A percentile compares a stretch with the other conserved stretches of the same genome.
These are phyloP conservation scores for Bucorvus abyssinicus DNA, from an alignment of 2,797 vertebrate genomes.

Conservation along the genomic window DNA sequence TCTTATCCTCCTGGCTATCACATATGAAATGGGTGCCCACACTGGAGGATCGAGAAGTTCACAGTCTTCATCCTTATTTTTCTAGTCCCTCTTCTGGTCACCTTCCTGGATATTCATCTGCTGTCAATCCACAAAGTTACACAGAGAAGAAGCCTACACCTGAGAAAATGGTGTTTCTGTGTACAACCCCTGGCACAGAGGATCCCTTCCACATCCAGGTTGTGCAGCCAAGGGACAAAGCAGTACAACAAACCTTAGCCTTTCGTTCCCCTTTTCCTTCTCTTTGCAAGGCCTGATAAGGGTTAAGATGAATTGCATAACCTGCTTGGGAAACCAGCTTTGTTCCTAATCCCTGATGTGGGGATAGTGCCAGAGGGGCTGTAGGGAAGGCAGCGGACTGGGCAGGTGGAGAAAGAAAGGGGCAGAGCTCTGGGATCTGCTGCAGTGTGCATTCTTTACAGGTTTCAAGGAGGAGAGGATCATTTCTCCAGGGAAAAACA, in stretches of 20 bases:
- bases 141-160: not conserved
- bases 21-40: not conserved
- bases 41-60: not conserved
- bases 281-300: not conserved
- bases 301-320: not conserved
- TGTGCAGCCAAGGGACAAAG: not conserved
- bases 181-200: fast-evolving
- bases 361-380: not conserved
- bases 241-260: not conserved
- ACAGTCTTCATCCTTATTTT: not conserved
- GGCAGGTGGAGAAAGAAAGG: not conserved
- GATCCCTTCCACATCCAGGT: not conserved
- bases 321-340: not conserved
- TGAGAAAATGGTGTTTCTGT: not conserved
- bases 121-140: not conserved
- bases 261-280: not conserved
- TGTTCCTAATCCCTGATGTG: not conserved
- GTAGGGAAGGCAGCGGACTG: not conserved
- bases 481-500: not conserved
- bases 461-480: not conserved
- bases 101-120: not conserved
- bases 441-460: not conserved
- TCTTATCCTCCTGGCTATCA: not conserved
- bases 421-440: not conserved
- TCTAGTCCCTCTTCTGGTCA: not conserved